Percentiles rank a stretch among this genome's conserved stretches.
phyloP scores from a whole-genome alignment of 2,797 vertebrate species.

The Pseudochirops corinnae region DNA sequence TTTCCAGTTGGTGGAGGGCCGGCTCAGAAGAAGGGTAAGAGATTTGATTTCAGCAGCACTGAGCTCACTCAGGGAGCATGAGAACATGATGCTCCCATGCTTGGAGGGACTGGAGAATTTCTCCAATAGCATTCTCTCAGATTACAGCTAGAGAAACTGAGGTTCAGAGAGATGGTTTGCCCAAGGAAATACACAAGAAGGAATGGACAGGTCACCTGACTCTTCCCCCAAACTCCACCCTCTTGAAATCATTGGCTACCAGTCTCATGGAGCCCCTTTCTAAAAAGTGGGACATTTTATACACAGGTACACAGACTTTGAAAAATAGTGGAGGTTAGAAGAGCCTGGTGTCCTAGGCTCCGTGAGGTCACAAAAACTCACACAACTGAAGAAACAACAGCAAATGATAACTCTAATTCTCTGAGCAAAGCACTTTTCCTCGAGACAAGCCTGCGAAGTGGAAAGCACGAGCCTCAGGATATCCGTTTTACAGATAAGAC shows the following conservation, averaged over 20 bases:
- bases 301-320: neutral
- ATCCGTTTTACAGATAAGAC: neutral
- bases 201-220: neutral
- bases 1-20: neutral
- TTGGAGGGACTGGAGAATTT: neutral
- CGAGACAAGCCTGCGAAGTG: neutral
- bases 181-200: neutral
- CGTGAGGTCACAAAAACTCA: neutral
- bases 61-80: neutral
- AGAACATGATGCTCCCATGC: neutral
- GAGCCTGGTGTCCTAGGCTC: neutral
- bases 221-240: neutral
- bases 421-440: neutral
- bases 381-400: neutral
- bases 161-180: neutral
- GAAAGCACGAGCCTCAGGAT: neutral
- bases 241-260: neutral
- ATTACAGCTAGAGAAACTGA: neutral
- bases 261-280: neutral
- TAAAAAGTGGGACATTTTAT: neutral
- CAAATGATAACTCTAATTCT: neutral
- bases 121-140: neutral
- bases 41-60: too few relatives aligned
- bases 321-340: neutral
- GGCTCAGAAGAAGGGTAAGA: neutral